A percentile compares a stretch with the other conserved stretches of the same genome.
Evolutionary conservation across 1,140 invertebrate genomes (phyloP).

Genomic region (Aporrectodea caliginosa): DNA sequence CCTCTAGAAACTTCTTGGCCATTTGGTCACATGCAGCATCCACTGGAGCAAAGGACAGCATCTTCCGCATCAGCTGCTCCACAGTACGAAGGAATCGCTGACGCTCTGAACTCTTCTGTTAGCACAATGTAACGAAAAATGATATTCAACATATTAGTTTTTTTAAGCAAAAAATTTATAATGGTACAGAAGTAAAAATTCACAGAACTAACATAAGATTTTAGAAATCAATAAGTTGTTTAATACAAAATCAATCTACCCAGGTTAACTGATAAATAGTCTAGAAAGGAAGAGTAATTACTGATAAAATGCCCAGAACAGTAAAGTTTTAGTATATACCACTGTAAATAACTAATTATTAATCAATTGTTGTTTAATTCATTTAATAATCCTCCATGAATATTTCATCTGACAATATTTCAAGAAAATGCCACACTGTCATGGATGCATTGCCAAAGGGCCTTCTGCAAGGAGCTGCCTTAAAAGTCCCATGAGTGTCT

Average conservation of each 20-base stretch:
- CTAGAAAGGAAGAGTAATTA: too few species aligned
- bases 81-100: slow-evolving; percentile 62
- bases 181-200: not conserved
- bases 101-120: slow-evolving; percentile 55
- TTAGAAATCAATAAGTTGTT: not conserved
- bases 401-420: too few species aligned
- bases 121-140: slow-evolving; percentile 6
- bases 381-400: not conserved
- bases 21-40: slow-evolving; percentile 81
- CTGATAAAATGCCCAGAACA: too few species aligned
- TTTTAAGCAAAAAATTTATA: not conserved
- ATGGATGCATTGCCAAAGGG: too few species aligned
- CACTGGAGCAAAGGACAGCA: slow-evolving; percentile 67
- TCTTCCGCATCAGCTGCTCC: slow-evolving; percentile 62
- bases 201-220: not conserved
- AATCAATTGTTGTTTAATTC: not conserved
- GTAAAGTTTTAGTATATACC: too few species aligned
- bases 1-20: slow-evolving; percentile 75
- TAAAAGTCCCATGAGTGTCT: too few species aligned
- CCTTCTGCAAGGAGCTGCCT: too few species aligned
- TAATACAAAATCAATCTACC: not conserved
- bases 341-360: too few species aligned
- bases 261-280: slow-evolving; percentile 9
- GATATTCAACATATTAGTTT: not conserved
- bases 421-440: too few species aligned